These are phyloP conservation scores for Scaptodrosophila lebanonensis DNA, from an alignment of 1,140 invertebrate species.

Conservation along the genomic window DNA sequence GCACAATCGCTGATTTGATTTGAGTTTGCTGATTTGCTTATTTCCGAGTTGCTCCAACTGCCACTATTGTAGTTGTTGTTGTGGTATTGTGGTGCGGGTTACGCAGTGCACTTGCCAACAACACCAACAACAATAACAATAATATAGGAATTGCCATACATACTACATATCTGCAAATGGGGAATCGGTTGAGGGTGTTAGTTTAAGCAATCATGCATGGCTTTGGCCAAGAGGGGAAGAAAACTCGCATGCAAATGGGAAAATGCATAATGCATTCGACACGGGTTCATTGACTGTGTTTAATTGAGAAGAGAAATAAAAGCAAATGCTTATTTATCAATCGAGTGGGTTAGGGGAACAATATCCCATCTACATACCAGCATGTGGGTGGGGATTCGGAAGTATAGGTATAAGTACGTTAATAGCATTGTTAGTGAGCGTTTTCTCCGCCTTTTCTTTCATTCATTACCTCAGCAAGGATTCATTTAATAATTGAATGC, in stretches of 20 bases:
- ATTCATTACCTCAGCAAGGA: no score
- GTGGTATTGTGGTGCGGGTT: conserved; percentile 60
- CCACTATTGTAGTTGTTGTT: no score
- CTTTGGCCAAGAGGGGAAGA: not conserved
- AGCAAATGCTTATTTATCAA: conserved; percentile 66
- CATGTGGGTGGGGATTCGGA: no score
- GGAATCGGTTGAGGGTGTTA: not conserved
- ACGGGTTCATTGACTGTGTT: conserved; percentile 53
- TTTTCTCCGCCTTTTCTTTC: no score
- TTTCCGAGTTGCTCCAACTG: conserved; percentile 23
- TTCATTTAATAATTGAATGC: no score
- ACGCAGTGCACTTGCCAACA: conserved; percentile 44
- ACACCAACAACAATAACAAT: no score
- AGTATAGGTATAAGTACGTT: no score
- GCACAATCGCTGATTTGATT: conserved; percentile 65
- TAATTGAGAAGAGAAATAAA: conserved; percentile 68
- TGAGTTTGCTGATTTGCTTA: conserved; percentile 34
- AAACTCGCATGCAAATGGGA: conserved; percentile 11
- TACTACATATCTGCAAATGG: not conserved
- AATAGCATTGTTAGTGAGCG: no score
- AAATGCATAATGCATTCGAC: conserved; percentile 41
- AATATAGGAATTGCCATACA: conserved; percentile 10
- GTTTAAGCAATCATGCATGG: conserved; percentile 47
- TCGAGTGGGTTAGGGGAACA: conserved; percentile 65
- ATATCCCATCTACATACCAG: no score